Evolutionary conservation across 2,888 invertebrate species (phyloP).

Genomic region (Mactromeris polynyma): DNA sequence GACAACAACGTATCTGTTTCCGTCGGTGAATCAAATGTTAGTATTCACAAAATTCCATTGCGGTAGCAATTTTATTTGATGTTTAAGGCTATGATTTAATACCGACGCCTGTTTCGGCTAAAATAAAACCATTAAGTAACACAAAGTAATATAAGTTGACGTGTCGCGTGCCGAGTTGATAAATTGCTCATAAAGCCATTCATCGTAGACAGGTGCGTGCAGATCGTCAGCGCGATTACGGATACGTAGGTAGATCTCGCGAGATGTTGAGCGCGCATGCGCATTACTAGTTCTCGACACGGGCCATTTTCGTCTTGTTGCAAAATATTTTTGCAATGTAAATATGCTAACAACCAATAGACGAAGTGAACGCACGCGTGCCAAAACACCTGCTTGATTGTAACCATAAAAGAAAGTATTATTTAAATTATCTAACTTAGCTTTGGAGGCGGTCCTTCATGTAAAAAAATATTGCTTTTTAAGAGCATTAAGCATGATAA

Average conservation of each 20-base stretch:
- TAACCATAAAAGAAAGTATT: not conserved
- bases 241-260: conserved; percentile 50
- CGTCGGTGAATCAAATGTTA: not conserved
- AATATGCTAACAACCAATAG: conserved; percentile 20
- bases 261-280: conserved; percentile 42
- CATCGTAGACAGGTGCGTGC: conserved; percentile 53
- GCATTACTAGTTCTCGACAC: conserved; percentile 10
- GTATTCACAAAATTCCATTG: conserved; percentile 20
- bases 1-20: not conserved
- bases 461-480: not conserved
- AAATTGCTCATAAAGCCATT: conserved; percentile 51
- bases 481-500: not conserved
- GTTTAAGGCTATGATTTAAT: conserved; percentile 36
- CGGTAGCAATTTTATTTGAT: conserved; percentile 37
- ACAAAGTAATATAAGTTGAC: conserved; percentile 47
- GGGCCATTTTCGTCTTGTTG: conserved; percentile 14
- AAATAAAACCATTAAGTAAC: conserved; percentile 51
- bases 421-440: conserved; percentile 14
- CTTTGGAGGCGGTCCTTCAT: not conserved
- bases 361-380: not conserved
- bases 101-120: conserved; percentile 34
- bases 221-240: conserved; percentile 43
- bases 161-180: conserved; percentile 57
- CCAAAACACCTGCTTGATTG: not conserved
- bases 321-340: conserved; percentile 17